These are phyloP conservation scores for Lasioglossum oenotherae DNA, from an alignment of 2,888 invertebrate species.

Conservation along the genomic window DNA sequence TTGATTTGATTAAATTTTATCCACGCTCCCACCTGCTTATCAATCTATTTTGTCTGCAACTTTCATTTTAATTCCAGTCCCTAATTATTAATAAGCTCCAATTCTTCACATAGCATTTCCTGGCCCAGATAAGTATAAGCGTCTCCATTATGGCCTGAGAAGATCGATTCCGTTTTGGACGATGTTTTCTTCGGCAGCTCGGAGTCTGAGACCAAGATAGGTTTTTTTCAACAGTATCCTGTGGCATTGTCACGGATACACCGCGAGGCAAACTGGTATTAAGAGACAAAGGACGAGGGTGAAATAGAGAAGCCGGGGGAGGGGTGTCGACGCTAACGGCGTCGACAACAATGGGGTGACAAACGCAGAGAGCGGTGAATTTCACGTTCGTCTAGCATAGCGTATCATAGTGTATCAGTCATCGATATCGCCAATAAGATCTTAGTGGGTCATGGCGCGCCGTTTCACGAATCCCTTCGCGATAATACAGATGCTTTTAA, in stretches of 20 bases:
- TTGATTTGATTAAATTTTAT: too few relatives aligned
- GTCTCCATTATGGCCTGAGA: not conserved
- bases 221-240: constrained; percentile 11
- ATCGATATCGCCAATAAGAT: constrained; percentile 37
- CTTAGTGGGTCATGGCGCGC: constrained; percentile 29
- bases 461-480: constrained; percentile 10
- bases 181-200: not conserved
- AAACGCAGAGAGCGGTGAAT: constrained; percentile 28
- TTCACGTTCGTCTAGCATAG: constrained; percentile 1
- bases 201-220: not conserved
- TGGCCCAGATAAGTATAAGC: not conserved
- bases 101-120: not conserved
- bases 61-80: not conserved
- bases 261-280: constrained; percentile 13
- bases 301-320: not conserved
- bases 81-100: not conserved
- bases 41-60: too few relatives aligned
- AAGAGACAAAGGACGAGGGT: constrained; percentile 14
- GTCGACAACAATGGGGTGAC: constrained; percentile 48
- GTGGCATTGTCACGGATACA: not conserved
- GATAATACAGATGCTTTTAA: not conserved
- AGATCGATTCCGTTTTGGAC: not conserved
- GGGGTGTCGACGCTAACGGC: constrained; percentile 31
- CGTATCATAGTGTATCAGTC: constrained; percentile 34
- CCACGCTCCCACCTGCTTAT: too few relatives aligned